These are phyloP conservation scores for Muscidifurax raptorellus DNA, from an alignment of 1,140 invertebrate genomes.

Conservation along the genomic window DNA sequence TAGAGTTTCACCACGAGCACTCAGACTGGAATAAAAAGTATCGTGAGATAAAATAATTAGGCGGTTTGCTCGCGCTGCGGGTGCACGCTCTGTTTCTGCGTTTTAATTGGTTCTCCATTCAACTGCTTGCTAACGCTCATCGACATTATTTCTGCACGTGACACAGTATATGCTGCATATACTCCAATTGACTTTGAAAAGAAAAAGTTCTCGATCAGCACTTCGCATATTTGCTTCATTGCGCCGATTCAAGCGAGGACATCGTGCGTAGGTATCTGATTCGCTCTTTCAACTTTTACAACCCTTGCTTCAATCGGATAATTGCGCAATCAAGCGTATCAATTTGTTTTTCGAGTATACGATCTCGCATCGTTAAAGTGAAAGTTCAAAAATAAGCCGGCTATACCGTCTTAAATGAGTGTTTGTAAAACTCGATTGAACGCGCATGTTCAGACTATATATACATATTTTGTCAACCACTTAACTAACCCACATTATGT, in stretches of 20 bases:
- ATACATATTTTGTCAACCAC: no score
- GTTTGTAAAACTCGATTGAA: no score
- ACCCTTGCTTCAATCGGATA: background rate
- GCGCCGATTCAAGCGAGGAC: background rate
- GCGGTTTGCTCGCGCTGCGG: constrained; percentile 11
- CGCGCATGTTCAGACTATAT: no score
- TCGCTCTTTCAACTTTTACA: background rate
- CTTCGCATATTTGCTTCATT: background rate
- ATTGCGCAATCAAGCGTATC: background rate
- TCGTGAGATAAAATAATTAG: constrained; percentile 60
- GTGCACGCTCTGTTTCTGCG: constrained; percentile 72
- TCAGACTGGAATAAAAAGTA: constrained; percentile 6
- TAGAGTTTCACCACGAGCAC: constrained; percentile 17
- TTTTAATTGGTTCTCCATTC: constrained; percentile 66
- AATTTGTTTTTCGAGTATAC: background rate
- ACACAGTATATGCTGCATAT: constrained; percentile 35
- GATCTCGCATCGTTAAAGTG: background rate
- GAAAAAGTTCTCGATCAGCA: background rate
- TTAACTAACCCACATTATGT: no score
- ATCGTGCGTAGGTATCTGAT: background rate
- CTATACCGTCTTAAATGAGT: no score
- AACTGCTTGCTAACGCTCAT: constrained; percentile 6
- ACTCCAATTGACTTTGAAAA: constrained; percentile 5
- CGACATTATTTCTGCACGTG: constrained; percentile 37
- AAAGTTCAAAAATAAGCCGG: background rate